Evolutionary conservation across 2,113 vertebrate genomes (phyloP), one percentile per base, ranked within the genome.

Genomic region (Pseudorasbora parva): DNA sequence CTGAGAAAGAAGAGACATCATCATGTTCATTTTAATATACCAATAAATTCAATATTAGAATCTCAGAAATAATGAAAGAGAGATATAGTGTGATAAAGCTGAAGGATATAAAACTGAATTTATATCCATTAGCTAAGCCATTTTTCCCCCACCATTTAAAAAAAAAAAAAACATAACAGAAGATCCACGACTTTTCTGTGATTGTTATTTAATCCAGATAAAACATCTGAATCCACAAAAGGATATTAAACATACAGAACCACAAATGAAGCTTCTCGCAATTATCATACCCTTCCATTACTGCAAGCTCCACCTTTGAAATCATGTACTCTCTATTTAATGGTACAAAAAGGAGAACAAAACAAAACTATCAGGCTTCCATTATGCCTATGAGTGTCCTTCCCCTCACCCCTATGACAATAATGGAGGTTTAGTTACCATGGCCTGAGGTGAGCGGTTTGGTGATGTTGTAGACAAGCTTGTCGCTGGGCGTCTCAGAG

Each of bases 401-500:
- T 77, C 66, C 47, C 37, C 17, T 84, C 43, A 72, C 47, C 51
- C 69, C 37, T 69, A 57, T 81, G 80, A 69, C 47, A 75, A 49
- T 72, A 78, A 84, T n/a, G 64, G 41, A 75, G 47, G 89, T 47
- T 74, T 51, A 23, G 72, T 93, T 93, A 96, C 97, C 97, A 93
- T 98, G 96, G 89, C 93, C 94, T n/a, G 92, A 90, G 33, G 89
- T 92, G 11, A 99, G 93, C 8, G 96, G 95, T 72, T 92, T 91
- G 12, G 98, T 99, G 93, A 99, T 92, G 45, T 97, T 98, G 91
- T 97, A 99, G 43, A 96, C 59, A 78, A 98, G 94, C 87, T 97
- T 95, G 73, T 95, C 91, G 21, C 91, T 95, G 66, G 96, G 95
- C 76, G 92, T 92, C 86, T 96, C 94, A 0, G 95, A 91, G 89